phyloP scores from a whole-genome alignment of 2,888 invertebrate genomes.

The Yponomeuta plumbellus region DNA sequence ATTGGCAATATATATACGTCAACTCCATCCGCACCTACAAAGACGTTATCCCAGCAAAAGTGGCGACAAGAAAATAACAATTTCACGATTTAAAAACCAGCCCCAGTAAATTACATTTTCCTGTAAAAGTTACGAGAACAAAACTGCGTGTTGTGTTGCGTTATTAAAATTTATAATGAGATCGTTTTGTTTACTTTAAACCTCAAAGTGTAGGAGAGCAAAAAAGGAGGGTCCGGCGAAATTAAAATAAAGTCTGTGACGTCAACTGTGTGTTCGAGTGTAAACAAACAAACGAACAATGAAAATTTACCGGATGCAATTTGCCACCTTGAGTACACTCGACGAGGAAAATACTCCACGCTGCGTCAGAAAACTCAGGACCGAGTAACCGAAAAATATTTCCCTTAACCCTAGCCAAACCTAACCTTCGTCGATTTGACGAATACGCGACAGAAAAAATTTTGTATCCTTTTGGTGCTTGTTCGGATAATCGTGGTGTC shows the following conservation, averaged over 20 bases:
- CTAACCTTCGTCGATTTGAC: too few species aligned
- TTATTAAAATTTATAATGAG: constrained; percentile 12
- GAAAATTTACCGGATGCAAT: not conserved
- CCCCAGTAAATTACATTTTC: not conserved
- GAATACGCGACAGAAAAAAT: too few species aligned
- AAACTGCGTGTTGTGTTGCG: not conserved
- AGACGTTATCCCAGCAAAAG: not conserved
- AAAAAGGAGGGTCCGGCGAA: not conserved
- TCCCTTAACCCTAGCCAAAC: too few species aligned
- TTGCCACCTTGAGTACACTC: not conserved
- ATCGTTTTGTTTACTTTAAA: constrained; percentile 7
- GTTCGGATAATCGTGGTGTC: too few species aligned
- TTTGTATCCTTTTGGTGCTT: too few species aligned
- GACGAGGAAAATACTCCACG: too few species aligned
- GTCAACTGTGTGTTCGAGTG: not conserved
- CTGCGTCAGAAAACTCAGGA: too few species aligned
- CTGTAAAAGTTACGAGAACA: not conserved
- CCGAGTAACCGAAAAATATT: too few species aligned
- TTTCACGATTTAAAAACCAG: not conserved
- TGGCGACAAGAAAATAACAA: not conserved
- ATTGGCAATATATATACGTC: not conserved
- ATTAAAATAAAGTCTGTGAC: not conserved
- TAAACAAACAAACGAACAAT: not conserved
- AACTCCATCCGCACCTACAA: not conserved
- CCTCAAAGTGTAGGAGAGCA: not conserved